phyloP scores from a whole-genome alignment of 2,113 vertebrate genomes.

The Ranitomeya variabilis region DNA sequence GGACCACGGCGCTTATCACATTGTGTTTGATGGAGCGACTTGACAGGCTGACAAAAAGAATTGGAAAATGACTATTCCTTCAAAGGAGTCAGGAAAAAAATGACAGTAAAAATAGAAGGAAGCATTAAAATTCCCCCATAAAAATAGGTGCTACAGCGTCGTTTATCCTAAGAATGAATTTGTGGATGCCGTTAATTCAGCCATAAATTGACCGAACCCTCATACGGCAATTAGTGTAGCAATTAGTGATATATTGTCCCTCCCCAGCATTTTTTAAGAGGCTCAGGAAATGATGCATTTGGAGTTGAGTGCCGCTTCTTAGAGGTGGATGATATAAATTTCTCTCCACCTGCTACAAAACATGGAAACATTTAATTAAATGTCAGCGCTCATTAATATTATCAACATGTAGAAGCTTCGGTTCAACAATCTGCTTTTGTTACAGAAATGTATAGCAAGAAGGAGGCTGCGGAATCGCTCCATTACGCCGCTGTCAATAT shows the following conservation, averaged over 20 bases:
- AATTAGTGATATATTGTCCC: slow-evolving; percentile 5
- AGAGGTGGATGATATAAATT: neutral
- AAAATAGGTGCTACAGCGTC: neutral
- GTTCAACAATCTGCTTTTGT: neutral
- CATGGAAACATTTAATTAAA: neutral
- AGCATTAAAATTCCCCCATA: neutral
- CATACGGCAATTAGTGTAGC: neutral
- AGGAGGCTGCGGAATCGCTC: neutral
- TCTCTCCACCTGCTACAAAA: neutral
- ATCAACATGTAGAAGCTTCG: neutral
- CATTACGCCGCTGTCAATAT: neutral
- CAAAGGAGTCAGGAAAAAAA: neutral
- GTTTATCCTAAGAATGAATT: neutral
- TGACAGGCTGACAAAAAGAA: neutral
- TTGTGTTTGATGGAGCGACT: neutral
- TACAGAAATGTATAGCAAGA: neutral
- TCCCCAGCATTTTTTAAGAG: neutral
- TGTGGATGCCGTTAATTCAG: neutral
- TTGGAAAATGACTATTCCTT: slow-evolving; percentile 16
- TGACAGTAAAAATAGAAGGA: neutral
- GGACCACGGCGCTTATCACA: neutral
- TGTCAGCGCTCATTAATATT: slow-evolving; percentile 9
- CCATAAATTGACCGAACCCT: slow-evolving; percentile 8
- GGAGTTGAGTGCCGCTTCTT: slow-evolving; percentile 9
- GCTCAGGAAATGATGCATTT: neutral